These are phyloP conservation scores for Brenthis ino DNA, from an alignment of 2,888 invertebrate genomes.

Conservation along the genomic window DNA sequence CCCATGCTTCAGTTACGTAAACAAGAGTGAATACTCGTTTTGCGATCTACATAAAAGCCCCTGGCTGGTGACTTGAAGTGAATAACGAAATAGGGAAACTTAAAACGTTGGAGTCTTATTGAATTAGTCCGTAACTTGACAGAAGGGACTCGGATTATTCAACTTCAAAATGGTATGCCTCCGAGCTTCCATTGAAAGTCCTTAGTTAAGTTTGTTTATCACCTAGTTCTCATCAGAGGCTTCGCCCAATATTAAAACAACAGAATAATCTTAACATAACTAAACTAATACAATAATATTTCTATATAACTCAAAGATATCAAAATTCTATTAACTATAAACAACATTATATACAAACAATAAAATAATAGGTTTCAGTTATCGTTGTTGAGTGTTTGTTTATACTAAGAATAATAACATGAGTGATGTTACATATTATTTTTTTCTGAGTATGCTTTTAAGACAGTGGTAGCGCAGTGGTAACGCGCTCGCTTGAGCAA, in stretches of 20 bases:
- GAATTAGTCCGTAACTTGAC: constrained; percentile 61
- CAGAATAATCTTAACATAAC: constrained; percentile 18
- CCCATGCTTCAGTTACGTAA: too few species aligned
- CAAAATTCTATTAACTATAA: not conserved
- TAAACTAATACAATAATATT: constrained; percentile 18
- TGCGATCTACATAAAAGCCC: constrained; percentile 12
- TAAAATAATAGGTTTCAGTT: constrained; percentile 1
- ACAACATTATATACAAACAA: not conserved
- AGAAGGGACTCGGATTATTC: constrained; percentile 52
- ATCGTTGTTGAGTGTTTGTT: too few species aligned
- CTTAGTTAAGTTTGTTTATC: constrained; percentile 28
- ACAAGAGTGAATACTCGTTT: constrained; percentile 6
- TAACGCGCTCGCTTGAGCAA: too few species aligned
- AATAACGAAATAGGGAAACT: constrained; percentile 34
- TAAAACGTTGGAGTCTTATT: constrained; percentile 51
- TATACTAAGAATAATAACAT: too few species aligned
- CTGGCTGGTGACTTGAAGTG: constrained; percentile 4
- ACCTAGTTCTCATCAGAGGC: constrained; percentile 23
- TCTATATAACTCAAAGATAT: constrained; percentile 14
- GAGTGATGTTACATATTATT: too few species aligned
- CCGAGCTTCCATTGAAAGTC: constrained; percentile 27
- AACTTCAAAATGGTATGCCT: constrained; percentile 46
- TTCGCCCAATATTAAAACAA: constrained; percentile 17
- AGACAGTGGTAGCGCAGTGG: too few species aligned
- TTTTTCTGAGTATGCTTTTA: too few species aligned